Evolutionary conservation across 2,797 vertebrate species (phyloP), one percentile per base, ranked within the genome.

Genomic region (Lutra lutra): DNA sequence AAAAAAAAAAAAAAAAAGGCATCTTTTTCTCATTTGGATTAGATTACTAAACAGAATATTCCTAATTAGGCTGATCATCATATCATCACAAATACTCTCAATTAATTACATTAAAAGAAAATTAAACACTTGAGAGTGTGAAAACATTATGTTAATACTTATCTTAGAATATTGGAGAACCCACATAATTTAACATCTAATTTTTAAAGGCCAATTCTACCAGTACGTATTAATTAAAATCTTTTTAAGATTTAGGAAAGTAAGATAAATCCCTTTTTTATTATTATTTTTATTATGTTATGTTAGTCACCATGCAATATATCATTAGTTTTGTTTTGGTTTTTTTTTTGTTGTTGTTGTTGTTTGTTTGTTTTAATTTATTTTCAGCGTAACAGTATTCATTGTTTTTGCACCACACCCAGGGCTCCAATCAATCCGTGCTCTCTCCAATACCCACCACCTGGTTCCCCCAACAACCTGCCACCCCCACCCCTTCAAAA

Each of bases 81-180:
- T 40, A 86, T 86, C 91, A 93, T 95, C n/a, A 92, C 38, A 90
- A 64, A 70, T 72, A 60, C 38, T 7, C 43, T 70, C 70, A 92
- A 94, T 80, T 78, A 94, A 83, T 96, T 85, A 62, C 82, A 83
- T 60, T n/a, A 96, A 95, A 85, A 89, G 84, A 82, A 94, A 92
- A 96, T 96, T 87, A 92, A 27, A 86, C 35, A 94, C 18, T 94
- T 88, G 77, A 62, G 35, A 54, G 29, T 78, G 29, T 58, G 66
- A 91, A 97, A 95, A 95, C 92, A 95, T 91, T 75, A 60, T 64
- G 48, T 43, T 94, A 95, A 95, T 56, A 96, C 80, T 90, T 96
- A 68, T 94, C 84, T 95, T 43, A 79, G 93, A 96, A 97, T 94
- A 95, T 88, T 91, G 46, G 43, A 95, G 64, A 96, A 78, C 11